A percentile compares a stretch with the other conserved stretches of the same genome.
phyloP scores from a whole-genome alignment of 2,888 invertebrate species.

The Formica aserva region DNA sequence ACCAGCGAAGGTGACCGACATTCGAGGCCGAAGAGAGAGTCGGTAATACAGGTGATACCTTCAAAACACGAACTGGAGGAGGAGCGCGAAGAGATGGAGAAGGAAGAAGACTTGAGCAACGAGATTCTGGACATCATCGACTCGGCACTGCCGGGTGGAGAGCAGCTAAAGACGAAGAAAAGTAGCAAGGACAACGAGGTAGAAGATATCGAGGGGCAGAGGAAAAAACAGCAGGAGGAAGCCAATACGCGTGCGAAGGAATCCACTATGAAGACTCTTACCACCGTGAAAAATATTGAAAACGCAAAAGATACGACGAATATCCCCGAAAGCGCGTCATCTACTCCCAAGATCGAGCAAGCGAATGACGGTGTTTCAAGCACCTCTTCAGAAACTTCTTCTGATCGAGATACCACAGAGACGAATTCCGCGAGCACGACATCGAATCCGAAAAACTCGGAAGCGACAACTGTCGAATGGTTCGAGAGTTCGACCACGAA shows the following conservation, averaged over 20 bases:
- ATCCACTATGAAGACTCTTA: conserved; percentile 11
- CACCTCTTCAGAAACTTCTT: conserved; percentile 29
- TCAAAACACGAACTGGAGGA: conserved; percentile 79
- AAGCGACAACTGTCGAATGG: conserved; percentile 74
- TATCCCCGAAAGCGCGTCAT: neutral
- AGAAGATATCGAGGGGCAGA: conserved; percentile 56
- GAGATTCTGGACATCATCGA: conserved; percentile 84
- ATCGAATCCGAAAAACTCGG: conserved; percentile 56
- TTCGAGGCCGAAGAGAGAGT: conserved; percentile 68
- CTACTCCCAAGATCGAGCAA: conserved; percentile 29
- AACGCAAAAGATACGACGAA: conserved; percentile 15
- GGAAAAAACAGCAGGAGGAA: conserved; percentile 65
- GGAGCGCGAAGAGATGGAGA: conserved; percentile 77
- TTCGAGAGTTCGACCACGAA: conserved; percentile 70
- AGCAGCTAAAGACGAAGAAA: conserved; percentile 49
- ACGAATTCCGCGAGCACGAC: conserved; percentile 28
- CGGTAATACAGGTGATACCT: conserved; percentile 83
- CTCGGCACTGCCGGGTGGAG: conserved; percentile 76
- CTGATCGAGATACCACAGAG: neutral
- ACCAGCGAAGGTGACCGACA: neutral
- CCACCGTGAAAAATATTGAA: neutral
- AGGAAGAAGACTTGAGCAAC: conserved; percentile 82
- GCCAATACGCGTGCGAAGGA: conserved; percentile 53
- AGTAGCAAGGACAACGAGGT: conserved; percentile 50
- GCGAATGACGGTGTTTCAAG: conserved; percentile 28